Evolutionary conservation across 2,797 vertebrate genomes (phyloP), one percentile per base, ranked within the genome.

Genomic region (Alcedo quadribrachys): DNA sequence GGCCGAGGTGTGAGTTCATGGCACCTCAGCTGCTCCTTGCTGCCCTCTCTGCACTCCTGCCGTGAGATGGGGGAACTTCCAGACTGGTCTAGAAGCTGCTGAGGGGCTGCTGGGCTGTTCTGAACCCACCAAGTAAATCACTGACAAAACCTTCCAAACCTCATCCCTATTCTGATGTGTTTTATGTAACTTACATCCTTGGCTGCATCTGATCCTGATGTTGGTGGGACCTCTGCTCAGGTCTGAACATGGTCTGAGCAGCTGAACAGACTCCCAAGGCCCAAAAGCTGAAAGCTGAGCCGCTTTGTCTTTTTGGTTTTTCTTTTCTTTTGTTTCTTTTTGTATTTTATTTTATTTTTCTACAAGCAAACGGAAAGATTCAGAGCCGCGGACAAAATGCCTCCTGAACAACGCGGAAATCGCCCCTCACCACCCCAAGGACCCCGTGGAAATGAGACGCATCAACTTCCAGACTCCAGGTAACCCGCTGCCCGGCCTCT

Each of bases 391-490:
- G 61, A 98, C 99, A 14, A 99, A 99, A 91, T 99, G 99, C 92
- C 97, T 99, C 22, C 97, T 99, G 76, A 99, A 99, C 98, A 99
- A 99, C 0, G 98, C 99, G 0, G 99, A 99, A 78, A 99, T 99
- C 25, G 95, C 98, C 4, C 98, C 99, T 2, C 99, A 99, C 96
- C 99, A 99, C 96, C 99, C 99, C 3, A 99, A 99, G 71, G 99
- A 99, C 96, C 99, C 99, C 0, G 99, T 99, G 96, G 99, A 99
- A 95, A 99, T 99, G 99, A 98, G 99, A 18, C 98, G 99, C 84
- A 99, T 99, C 94, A 99, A 99, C 97, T 99, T 99, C 98, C 99
- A 99, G 97, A 99, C 99, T 0, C 98, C 98, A 98, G 99, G 99
- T 99, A 98, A 37, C 58, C 4, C 5, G 93, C 90, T 90, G 90